Evolutionary conservation across 2,888 invertebrate species (phyloP).

Genomic region (Serrognathus titanus): DNA sequence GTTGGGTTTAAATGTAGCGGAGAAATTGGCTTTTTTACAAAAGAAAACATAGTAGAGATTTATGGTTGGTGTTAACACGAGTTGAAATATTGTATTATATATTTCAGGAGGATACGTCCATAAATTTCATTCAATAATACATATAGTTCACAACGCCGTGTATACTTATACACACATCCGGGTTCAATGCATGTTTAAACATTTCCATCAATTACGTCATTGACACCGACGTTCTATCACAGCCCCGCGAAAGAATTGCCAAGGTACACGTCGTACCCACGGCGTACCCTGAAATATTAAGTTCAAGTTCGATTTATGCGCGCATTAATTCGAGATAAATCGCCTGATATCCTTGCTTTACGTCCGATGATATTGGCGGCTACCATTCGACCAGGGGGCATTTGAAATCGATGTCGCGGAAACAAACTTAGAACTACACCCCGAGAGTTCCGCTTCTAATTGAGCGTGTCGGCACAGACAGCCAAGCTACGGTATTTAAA

Average conservation of each 20-base stretch:
- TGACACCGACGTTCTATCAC: slow-evolving; percentile 7
- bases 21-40: no score
- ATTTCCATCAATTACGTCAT: slow-evolving; percentile 13
- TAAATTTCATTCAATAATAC: background rate
- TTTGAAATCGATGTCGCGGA: background rate
- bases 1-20: no score
- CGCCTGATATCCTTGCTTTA: slow-evolving; percentile 2
- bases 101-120: background rate
- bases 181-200: slow-evolving; percentile 12
- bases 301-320: slow-evolving; percentile 2
- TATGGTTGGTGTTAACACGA: no score
- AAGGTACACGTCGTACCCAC: background rate
- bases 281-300: background rate
- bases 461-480: no score
- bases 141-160: background rate
- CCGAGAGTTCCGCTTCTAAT: no score
- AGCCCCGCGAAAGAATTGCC: slow-evolving; percentile 5
- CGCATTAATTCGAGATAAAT: slow-evolving; percentile 10
- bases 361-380: background rate
- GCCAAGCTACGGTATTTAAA: no score
- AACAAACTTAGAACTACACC: background rate
- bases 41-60: no score
- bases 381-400: background rate
- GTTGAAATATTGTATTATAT: no score
- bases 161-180: background rate